Conservation (phyloP, 1,140 invertebrate species). For the Physella acuta region DNA sequence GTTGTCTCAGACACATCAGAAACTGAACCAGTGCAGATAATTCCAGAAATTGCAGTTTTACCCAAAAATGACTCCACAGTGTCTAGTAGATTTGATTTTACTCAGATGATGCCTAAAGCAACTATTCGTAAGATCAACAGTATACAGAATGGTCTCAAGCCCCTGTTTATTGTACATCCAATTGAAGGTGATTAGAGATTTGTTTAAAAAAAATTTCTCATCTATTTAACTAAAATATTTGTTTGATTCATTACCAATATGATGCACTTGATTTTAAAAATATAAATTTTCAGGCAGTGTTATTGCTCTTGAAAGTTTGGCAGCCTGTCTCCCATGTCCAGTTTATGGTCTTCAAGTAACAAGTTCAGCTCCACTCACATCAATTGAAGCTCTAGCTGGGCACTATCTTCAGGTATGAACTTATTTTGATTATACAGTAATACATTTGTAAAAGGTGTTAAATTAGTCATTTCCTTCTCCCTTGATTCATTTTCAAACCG, state of each 20-base stretch:
- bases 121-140: constrained; percentile 62
- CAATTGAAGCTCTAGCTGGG: constrained; percentile 73
- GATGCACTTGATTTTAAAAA: not conserved
- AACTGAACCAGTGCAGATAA: not conserved
- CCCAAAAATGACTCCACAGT: constrained; percentile 9
- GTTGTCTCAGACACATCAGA: constrained; percentile 1
- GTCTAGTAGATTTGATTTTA: constrained; percentile 39
- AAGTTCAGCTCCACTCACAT: constrained; percentile 70
- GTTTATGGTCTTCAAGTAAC: constrained; percentile 91
- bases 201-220: no score
- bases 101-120: constrained; percentile 62
- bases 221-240: no score
- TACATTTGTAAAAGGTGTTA: not conserved
- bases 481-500: no score
- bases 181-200: constrained; percentile 78
- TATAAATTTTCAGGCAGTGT: constrained; percentile 35
- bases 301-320: constrained; percentile 32
- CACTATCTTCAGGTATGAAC: constrained; percentile 72
- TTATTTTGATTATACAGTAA: no score
- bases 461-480: not conserved
- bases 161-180: constrained; percentile 81
- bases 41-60: constrained; percentile 12
- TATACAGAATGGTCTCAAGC: constrained; percentile 51
- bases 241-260: no score
- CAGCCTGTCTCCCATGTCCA: constrained; percentile 68